Percentiles rank a stretch among this genome's conserved stretches.
Evolutionary conservation across 2,113 vertebrate genomes (phyloP).

Genomic region (Erinaceus europaeus): DNA sequence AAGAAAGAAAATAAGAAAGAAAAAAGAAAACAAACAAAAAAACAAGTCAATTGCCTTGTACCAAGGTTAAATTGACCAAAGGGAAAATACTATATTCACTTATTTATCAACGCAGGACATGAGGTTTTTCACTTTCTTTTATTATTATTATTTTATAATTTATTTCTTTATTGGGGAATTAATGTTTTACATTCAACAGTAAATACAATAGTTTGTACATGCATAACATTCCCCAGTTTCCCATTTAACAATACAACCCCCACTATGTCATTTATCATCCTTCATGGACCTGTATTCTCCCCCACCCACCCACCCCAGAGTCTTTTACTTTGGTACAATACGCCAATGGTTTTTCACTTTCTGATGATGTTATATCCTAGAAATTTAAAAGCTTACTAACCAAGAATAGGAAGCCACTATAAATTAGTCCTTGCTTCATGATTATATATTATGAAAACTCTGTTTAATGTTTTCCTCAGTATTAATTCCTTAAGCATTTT

Average conservation of each 20-base stretch:
- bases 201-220: too few species aligned
- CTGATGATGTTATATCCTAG: not conserved
- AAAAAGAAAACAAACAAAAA: too few species aligned
- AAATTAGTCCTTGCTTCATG: not conserved
- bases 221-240: too few species aligned
- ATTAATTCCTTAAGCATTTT: not conserved
- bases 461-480: not conserved
- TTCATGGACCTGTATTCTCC: too few species aligned
- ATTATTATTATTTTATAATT: too few species aligned
- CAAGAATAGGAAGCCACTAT: not conserved
- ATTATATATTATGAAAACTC: not conserved
- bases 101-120: constrained; percentile 17
- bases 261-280: too few species aligned
- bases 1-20: too few species aligned
- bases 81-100: constrained; percentile 42
- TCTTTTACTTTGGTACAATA: too few species aligned
- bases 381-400: not conserved
- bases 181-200: too few species aligned
- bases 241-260: too few species aligned
- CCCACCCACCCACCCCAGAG: too few species aligned
- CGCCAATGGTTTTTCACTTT: constrained; percentile 21
- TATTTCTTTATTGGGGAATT: too few species aligned
- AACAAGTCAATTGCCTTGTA: not conserved
- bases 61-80: constrained; percentile 33
- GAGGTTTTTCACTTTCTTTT: constrained; percentile 11